These are phyloP conservation scores for Cricetomys ansorgei DNA, from an alignment of 2,113 vertebrate genomes.

Conservation along the genomic window DNA sequence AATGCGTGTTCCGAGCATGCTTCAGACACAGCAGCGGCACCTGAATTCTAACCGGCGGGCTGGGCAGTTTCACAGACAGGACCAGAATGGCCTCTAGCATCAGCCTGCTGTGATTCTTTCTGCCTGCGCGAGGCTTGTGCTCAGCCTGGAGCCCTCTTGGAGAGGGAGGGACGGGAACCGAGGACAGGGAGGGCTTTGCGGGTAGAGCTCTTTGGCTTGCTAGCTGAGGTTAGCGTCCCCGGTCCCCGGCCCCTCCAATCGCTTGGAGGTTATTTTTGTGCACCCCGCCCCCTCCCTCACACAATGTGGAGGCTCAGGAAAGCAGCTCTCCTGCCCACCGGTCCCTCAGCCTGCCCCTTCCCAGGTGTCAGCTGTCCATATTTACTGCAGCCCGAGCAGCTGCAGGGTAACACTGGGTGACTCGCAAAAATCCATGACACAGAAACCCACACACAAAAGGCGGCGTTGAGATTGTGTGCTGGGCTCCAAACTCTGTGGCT, in stretches of 20 bases:
- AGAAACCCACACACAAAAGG: background rate
- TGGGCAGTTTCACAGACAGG: background rate
- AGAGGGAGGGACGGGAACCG: background rate
- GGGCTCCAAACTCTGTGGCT: background rate
- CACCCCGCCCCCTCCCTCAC: background rate
- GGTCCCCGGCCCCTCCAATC: background rate
- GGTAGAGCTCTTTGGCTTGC: background rate
- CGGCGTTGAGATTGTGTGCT: background rate
- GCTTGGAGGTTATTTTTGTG: background rate
- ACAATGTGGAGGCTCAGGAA: background rate
- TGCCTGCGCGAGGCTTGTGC: background rate
- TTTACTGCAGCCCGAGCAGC: background rate
- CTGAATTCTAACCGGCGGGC: background rate
- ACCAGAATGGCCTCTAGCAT: background rate
- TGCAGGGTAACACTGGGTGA: background rate
- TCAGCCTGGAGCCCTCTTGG: background rate
- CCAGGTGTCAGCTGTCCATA: background rate
- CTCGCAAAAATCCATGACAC: background rate
- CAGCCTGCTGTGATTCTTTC: background rate
- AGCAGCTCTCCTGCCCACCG: background rate
- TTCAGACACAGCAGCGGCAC: background rate
- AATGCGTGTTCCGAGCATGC: rapidly evolving
- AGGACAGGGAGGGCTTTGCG: background rate
- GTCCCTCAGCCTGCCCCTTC: background rate
- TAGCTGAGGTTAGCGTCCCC: background rate